Evolutionary conservation across 2,113 vertebrate species (phyloP).

Genomic region (Caloenas nicobarica): DNA sequence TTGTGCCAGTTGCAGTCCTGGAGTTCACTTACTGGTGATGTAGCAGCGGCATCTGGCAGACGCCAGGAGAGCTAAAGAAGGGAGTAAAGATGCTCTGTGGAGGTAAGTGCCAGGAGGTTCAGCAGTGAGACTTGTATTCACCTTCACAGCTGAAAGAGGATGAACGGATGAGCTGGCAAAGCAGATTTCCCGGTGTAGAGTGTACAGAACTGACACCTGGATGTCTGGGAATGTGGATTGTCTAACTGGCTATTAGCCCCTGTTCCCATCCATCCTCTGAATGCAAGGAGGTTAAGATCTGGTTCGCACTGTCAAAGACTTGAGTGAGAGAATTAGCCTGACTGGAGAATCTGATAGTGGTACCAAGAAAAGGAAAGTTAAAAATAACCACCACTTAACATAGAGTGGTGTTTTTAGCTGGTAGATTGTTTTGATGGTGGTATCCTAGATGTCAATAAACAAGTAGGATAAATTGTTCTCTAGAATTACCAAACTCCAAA

Average conservation of each 20-base stretch:
- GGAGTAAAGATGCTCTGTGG: neutral
- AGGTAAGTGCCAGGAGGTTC: neutral
- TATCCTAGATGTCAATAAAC: neutral
- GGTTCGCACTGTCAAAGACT: neutral
- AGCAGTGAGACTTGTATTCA: neutral
- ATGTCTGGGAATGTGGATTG: neutral
- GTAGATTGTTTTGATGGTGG: neutral
- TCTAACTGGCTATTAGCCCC: neutral
- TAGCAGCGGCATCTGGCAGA: neutral
- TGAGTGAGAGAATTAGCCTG: neutral
- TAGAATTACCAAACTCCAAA: neutral
- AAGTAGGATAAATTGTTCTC: neutral
- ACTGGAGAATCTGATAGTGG: neutral
- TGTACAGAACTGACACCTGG: accelerated
- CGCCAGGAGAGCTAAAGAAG: neutral
- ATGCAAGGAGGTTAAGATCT: neutral
- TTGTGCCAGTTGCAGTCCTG: neutral
- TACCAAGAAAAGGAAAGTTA: neutral
- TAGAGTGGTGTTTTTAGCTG: neutral
- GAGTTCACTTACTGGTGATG: neutral
- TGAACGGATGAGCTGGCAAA: neutral
- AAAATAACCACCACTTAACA: neutral
- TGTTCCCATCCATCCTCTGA: neutral
- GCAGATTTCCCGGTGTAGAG: neutral
- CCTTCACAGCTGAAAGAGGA: neutral